Percentiles rank a stretch among this genome's conserved stretches.
Conservation (phyloP, 2,888 invertebrate species). For the Candidula unifasciata region DNA sequence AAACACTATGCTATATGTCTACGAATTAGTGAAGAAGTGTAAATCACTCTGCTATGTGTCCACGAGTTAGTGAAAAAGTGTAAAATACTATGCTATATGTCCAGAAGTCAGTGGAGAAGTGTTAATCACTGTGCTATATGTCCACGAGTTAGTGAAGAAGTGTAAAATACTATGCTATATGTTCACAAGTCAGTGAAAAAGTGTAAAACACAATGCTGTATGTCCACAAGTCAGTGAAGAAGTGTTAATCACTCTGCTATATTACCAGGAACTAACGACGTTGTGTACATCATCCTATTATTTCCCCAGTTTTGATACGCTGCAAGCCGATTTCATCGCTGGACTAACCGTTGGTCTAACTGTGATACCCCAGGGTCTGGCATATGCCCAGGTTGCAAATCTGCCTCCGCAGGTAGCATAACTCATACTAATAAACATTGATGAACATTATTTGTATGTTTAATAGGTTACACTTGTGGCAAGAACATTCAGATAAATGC, state of each 20-base stretch:
- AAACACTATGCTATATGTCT: no score
- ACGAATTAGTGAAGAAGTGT: no score
- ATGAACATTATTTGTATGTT: not conserved
- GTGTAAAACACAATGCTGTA: not conserved
- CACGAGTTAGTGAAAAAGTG: no score
- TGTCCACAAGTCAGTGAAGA: not conserved
- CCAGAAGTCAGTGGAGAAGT: no score
- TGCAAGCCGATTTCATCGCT: slow-evolving; percentile 91
- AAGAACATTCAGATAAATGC: no score
- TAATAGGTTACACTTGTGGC: not conserved
- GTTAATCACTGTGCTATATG: not conserved
- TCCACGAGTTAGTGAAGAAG: not conserved
- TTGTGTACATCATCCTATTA: no score
- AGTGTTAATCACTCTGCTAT: not conserved
- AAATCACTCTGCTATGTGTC: no score
- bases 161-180: no score
- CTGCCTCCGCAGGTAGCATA: slow-evolving; percentile 86
- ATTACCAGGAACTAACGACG: no score
- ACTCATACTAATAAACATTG: no score
- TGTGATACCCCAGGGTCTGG: slow-evolving; percentile 94
- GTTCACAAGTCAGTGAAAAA: no score
- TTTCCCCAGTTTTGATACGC: slow-evolving; percentile 83
- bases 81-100: not conserved
- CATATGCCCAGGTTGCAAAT: slow-evolving; percentile 93
- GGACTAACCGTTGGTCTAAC: slow-evolving; percentile 95